Percentiles rank a stretch among this genome's conserved stretches.
phyloP scores from a whole-genome alignment of 35 echinoderm and acorn worm species.

The Anneissia japonica region DNA sequence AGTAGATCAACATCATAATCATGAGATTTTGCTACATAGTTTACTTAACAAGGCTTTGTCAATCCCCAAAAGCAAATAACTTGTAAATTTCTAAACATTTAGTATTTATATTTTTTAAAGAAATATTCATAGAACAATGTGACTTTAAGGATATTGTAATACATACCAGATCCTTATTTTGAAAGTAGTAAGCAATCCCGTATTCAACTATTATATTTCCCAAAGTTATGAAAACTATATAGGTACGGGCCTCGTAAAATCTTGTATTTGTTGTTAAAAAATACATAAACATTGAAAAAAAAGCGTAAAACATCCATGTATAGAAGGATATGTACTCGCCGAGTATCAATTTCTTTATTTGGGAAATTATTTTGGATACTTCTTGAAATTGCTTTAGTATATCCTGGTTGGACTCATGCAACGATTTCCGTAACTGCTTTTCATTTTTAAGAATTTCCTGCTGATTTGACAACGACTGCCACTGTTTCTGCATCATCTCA shows the following conservation, averaged over 20 bases:
- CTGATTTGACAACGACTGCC: slow-evolving; percentile 59
- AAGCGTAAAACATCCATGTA: slow-evolving; percentile 62
- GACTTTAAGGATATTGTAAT: neutral
- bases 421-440: slow-evolving; percentile 37
- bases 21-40: too few species aligned
- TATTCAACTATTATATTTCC: slow-evolving; percentile 52
- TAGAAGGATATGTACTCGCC: slow-evolving; percentile 86
- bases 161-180: slow-evolving; percentile 44
- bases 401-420: slow-evolving; percentile 42
- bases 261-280: slow-evolving; percentile 65
- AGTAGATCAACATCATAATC: too few species aligned
- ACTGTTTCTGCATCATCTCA: slow-evolving; percentile 72
- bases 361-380: slow-evolving; percentile 52
- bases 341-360: slow-evolving; percentile 67
- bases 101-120: too few species aligned
- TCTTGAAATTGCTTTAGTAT: slow-evolving; percentile 58
- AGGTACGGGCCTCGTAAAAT: slow-evolving; percentile 49
- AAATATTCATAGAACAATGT: too few species aligned
- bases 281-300: slow-evolving; percentile 50
- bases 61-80: too few species aligned
- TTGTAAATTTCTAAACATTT: too few species aligned
- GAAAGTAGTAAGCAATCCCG: slow-evolving; percentile 21
- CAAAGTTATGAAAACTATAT: slow-evolving; percentile 45
- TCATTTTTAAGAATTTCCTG: slow-evolving; percentile 69
- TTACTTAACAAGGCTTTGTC: too few species aligned